These are phyloP conservation scores for Cyprinodon variegatus DNA, from an alignment of 2,113 vertebrate genomes.

Conservation along the genomic window DNA sequence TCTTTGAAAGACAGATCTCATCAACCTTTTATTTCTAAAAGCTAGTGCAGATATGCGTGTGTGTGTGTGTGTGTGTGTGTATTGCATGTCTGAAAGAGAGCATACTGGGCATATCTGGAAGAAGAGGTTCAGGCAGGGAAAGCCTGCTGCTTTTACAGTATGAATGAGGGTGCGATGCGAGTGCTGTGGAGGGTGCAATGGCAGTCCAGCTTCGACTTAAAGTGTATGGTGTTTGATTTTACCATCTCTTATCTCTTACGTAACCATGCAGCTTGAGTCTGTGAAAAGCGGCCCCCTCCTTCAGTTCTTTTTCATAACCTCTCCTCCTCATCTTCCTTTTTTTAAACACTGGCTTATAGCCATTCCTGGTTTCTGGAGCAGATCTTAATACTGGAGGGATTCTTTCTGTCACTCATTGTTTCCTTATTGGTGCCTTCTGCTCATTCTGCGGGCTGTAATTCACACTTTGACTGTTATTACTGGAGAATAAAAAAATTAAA, in stretches of 20 bases:
- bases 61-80: constrained; percentile 16
- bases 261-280: constrained; percentile 68
- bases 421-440: constrained; percentile 28
- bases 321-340: constrained; percentile 49
- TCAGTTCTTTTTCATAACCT: constrained; percentile 37
- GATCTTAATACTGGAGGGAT: constrained; percentile 55
- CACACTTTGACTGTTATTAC: constrained; percentile 14
- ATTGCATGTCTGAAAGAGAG: constrained; percentile 26
- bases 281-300: constrained; percentile 59
- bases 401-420: constrained; percentile 44
- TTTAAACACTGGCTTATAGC: constrained; percentile 56
- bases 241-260: constrained; percentile 66
- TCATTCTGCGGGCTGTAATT: constrained; percentile 10
- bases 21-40: constrained; percentile 18
- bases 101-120: constrained; percentile 19
- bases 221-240: constrained; percentile 55
- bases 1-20: background rate
- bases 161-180: constrained; percentile 24
- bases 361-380: constrained; percentile 67
- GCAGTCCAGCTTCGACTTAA: constrained; percentile 57
- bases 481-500: background rate
- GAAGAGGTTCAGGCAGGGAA: constrained; percentile 23
- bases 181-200: constrained; percentile 44
- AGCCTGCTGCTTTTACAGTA: constrained; percentile 33
- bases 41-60: constrained; percentile 1